Evolutionary conservation across 2,113 vertebrate species (phyloP), one percentile per base, ranked within the genome.

Genomic region (Tenrec ecaudatus): DNA sequence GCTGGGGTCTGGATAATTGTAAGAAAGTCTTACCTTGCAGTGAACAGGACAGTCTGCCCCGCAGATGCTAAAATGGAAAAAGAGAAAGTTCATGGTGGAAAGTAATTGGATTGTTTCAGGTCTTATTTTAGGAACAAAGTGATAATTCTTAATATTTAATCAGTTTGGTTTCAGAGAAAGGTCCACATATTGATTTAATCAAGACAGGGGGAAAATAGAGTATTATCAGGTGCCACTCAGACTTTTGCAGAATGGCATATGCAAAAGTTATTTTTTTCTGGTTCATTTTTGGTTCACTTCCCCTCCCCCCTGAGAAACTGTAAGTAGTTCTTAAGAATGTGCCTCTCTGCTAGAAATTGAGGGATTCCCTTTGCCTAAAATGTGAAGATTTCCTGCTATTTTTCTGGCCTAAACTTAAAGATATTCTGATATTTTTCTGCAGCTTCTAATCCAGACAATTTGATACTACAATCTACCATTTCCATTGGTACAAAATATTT

Each of bases 61-160:
- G 82, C 25, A 7, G 68, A 77, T 69, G 25, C 29, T 62, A 57
- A 84, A 53, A 36, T 14, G 47, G 17, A 64, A 84, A 76, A 33
- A 47, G 2, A 58, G 12, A 40, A 85, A 64, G 1, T 82, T 93
- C 19, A 38, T 16, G 43, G 15, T 38, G 11, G 22, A 69, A 90
- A 69, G 68, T 76, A 84, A 27, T 53, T 58, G 69, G 3, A 71
- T 71, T 25, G 9, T n/a, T 90, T 84, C 25, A 53, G 75, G 11
- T 85, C 60, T 87, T 90, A 57, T 66, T 91, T 69, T 73, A 92
- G 31, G 33, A 84, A 77, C 2, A 81, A 92, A 82, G 19, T 62
- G 78, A 76, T 38, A 64, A 31, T 81, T 89, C 47, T 77, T 73
- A 25, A 60, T 89, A 27, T 83, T 33, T 84, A 17, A 66, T 53